Conservation (phyloP, 2,797 vertebrate species). For the Epinephelus coioides region DNA sequence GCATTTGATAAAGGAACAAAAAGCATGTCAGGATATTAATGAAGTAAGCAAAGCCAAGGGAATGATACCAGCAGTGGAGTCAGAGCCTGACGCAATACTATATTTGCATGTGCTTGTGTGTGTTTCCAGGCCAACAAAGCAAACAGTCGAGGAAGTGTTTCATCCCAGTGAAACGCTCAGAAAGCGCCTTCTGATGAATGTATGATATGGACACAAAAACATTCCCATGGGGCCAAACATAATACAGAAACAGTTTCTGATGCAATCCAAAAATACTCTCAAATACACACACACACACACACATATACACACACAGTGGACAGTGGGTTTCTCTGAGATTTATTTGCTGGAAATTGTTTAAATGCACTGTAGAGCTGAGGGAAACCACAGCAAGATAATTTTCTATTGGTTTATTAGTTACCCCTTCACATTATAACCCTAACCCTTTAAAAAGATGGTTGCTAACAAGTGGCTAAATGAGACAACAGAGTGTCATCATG, state of each 20-base stretch:
- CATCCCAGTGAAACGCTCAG: background rate
- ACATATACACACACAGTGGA: no score
- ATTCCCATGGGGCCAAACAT: background rate
- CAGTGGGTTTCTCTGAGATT: no score
- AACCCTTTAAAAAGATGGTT: no score
- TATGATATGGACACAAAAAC: background rate
- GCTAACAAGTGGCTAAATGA: no score
- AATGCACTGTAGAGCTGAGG: no score
- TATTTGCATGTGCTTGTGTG: background rate
- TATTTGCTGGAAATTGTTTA: no score
- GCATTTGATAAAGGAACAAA: conserved; percentile 17
- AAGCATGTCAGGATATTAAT: conserved; percentile 19
- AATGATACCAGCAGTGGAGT: background rate
- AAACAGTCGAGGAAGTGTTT: conserved; percentile 1
- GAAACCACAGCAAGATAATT: no score
- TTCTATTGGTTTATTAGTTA: no score
- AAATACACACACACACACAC: background rate
- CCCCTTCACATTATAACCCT: no score
- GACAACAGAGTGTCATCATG: no score
- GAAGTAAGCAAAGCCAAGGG: conserved; percentile 1
- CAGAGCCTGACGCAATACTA: conserved; percentile 6
- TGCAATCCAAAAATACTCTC: background rate
- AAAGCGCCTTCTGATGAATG: background rate
- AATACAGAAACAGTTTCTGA: background rate
- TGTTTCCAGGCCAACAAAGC: conserved; percentile 16